Percentiles rank a stretch among this genome's conserved stretches.
phyloP scores from a whole-genome alignment of 2,888 invertebrate genomes.

The Leptodirus hochenwartii region DNA sequence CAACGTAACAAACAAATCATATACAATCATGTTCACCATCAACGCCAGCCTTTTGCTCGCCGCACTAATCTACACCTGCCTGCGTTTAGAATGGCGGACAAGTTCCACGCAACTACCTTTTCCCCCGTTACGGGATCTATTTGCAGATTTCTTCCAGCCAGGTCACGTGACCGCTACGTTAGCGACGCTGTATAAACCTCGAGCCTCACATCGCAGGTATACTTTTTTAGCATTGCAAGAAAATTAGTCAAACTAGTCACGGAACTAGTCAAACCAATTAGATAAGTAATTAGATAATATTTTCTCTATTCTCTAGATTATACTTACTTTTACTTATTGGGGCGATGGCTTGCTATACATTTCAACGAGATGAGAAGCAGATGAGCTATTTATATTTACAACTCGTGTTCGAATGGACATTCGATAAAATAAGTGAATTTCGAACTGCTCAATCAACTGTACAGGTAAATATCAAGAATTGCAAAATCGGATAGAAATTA shows the following conservation, averaged over 20 bases:
- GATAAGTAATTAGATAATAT: no score
- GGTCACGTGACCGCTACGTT: conserved; percentile 46
- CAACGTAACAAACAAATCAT: conserved; percentile 41
- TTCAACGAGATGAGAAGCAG: conserved; percentile 65
- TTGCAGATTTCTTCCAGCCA: conserved; percentile 53
- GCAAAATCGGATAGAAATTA: no score
- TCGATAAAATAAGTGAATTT: conserved; percentile 50
- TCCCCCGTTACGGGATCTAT: conserved; percentile 32
- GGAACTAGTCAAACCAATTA: no score
- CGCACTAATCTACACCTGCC: conserved; percentile 44
- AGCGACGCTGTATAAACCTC: conserved; percentile 37
- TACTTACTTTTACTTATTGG: conserved; percentile 51
- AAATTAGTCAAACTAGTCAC: no score
- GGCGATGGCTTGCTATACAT: conserved; percentile 63
- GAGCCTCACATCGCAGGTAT: conserved; percentile 39
- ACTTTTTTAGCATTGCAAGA: no score
- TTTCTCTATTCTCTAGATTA: no score
- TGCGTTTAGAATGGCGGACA: conserved; percentile 53
- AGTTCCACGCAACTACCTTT: conserved; percentile 41
- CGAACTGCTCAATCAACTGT: conserved; percentile 48
- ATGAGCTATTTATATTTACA: conserved; percentile 59
- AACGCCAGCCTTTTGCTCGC: conserved; percentile 42
- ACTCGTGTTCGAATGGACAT: conserved; percentile 52
- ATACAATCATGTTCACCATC: conserved; percentile 53
- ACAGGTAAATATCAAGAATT: no score